Evolutionary conservation across 2,113 vertebrate genomes (phyloP).

Genomic region (Riparia riparia): DNA sequence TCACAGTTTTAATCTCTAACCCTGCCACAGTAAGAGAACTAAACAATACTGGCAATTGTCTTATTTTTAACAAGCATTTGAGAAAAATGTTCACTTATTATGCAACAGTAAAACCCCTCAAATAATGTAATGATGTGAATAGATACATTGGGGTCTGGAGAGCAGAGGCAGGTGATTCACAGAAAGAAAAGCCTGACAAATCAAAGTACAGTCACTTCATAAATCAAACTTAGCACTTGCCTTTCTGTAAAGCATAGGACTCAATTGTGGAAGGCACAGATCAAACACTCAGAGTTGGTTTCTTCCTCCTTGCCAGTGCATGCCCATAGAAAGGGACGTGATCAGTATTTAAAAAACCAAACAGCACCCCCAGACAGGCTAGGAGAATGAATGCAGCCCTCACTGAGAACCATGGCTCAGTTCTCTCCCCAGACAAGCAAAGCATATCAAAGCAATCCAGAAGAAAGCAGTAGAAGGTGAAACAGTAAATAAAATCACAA

Average conservation of each 20-base stretch:
- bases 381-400: background rate
- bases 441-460: background rate
- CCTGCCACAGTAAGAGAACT: background rate
- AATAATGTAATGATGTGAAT: background rate
- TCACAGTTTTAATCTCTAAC: background rate
- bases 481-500: slow-evolving; percentile 15
- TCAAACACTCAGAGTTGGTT: background rate
- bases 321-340: background rate
- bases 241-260: background rate
- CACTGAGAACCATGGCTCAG: background rate
- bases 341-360: background rate
- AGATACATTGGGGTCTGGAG: background rate
- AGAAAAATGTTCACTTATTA: background rate
- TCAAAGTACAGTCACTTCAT: background rate
- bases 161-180: background rate
- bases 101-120: background rate
- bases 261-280: background rate
- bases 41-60: background rate
- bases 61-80: background rate
- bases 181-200: background rate
- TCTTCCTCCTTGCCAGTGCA: background rate
- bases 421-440: background rate
- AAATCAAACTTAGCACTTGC: background rate
- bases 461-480: background rate
- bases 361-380: background rate